These are phyloP conservation scores for Anabacerthia variegaticeps DNA, from an alignment of 2,797 vertebrate species.

Conservation along the genomic window DNA sequence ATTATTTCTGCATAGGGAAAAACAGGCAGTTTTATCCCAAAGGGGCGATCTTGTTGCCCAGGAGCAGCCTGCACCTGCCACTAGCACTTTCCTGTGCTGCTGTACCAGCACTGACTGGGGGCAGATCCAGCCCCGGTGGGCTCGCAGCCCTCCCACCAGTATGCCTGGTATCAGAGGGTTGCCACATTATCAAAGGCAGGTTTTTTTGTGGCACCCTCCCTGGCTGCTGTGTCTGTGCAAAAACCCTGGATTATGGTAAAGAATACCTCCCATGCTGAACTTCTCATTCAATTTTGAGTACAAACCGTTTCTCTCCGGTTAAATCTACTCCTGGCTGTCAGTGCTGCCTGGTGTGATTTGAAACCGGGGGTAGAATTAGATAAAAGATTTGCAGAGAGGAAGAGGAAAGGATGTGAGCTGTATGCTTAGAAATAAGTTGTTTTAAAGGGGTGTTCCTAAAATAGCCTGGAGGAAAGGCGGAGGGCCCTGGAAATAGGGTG, in stretches of 20 bases:
- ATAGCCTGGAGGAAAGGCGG: not conserved
- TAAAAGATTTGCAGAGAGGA: not conserved
- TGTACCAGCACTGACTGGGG: rapidly evolving
- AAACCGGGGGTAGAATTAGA: not conserved
- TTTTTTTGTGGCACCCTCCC: not conserved
- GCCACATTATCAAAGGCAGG: not conserved
- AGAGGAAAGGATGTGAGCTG: not conserved
- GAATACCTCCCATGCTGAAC: not conserved
- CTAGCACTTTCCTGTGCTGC: not conserved
- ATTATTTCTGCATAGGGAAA: not conserved
- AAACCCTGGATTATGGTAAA: not conserved
- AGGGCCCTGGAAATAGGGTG: not conserved
- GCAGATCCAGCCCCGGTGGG: rapidly evolving
- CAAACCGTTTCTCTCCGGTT: not conserved
- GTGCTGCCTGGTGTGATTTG: not conserved
- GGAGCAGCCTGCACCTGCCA: not conserved
- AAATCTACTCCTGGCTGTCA: not conserved
- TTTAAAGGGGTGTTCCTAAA: not conserved
- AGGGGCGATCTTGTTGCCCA: not conserved
- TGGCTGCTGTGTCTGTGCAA: not conserved
- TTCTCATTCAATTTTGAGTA: not conserved
- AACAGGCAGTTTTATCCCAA: not conserved
- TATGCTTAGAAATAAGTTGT: not conserved
- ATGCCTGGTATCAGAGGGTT: not conserved
- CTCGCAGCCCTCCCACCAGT: not conserved